Conservation (phyloP, 2,888 invertebrate species). For the Drosophila phalerata region DNA sequence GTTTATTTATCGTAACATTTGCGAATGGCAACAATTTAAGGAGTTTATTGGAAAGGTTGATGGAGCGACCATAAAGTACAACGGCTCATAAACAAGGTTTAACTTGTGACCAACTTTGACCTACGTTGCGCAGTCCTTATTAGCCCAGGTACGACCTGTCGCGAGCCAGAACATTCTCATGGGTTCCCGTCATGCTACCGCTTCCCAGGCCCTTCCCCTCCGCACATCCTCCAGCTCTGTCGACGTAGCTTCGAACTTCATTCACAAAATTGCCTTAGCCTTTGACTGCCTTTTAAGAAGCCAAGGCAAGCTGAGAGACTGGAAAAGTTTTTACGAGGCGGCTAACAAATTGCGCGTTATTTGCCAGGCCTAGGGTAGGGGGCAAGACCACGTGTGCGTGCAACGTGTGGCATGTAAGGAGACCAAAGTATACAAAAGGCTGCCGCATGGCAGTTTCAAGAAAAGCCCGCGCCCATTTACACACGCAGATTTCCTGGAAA, state of each 20-base stretch:
- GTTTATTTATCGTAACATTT: constrained; percentile 11
- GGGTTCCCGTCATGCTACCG: constrained; percentile 8
- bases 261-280: constrained; percentile 65
- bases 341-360: constrained; percentile 51
- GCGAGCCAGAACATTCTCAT: constrained; percentile 19
- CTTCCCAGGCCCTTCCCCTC: neutral
- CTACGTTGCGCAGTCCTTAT: constrained; percentile 41
- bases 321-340: constrained; percentile 54
- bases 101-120: constrained; percentile 37
- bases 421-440: neutral
- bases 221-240: neutral
- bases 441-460: constrained; percentile 4
- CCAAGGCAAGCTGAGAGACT: constrained; percentile 20
- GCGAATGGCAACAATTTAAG: neutral
- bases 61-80: constrained; percentile 30
- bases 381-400: constrained; percentile 20
- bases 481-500: constrained; percentile 54
- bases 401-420: constrained; percentile 30
- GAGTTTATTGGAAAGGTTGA: neutral
- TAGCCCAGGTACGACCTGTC: constrained; percentile 31
- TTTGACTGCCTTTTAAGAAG: constrained; percentile 4
- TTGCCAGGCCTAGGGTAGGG: neutral
- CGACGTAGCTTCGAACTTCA: constrained; percentile 53
- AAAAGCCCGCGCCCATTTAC: constrained; percentile 33
- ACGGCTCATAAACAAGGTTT: constrained; percentile 39